Evolutionary conservation across 2,797 vertebrate genomes (phyloP).

Genomic region (Emys orbicularis): DNA sequence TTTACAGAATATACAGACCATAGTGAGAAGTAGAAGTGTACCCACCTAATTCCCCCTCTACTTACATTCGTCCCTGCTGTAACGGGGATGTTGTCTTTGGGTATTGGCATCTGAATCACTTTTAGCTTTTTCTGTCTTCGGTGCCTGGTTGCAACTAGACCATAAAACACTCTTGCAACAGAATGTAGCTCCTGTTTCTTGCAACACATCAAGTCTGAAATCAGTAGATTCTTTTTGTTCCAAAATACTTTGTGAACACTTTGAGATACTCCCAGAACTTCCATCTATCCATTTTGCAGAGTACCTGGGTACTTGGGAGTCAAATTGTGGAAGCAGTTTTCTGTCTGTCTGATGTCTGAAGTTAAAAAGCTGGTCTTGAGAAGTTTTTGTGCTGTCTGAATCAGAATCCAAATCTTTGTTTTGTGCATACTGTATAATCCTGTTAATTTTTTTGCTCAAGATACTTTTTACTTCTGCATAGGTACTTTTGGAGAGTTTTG

Average conservation of each 20-base stretch:
- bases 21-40: background rate
- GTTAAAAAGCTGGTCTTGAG: constrained; percentile 88
- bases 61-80: constrained; percentile 92
- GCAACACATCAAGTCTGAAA: constrained; percentile 84
- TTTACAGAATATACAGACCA: background rate
- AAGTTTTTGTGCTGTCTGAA: constrained; percentile 81
- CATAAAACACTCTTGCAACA: constrained; percentile 80
- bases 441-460: constrained; percentile 94
- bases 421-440: constrained; percentile 96
- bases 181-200: constrained; percentile 72
- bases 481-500: constrained; percentile 91
- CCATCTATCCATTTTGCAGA: constrained; percentile 88
- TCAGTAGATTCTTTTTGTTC: constrained; percentile 81
- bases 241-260: constrained; percentile 83
- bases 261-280: constrained; percentile 71
- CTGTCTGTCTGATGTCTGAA: constrained; percentile 89
- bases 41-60: constrained; percentile 18
- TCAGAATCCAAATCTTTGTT: constrained; percentile 91
- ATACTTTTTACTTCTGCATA: constrained; percentile 96
- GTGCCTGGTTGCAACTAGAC: constrained; percentile 74
- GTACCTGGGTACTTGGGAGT: constrained; percentile 94
- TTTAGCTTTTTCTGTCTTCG: constrained; percentile 78
- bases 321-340: constrained; percentile 89
- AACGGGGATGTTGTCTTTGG: constrained; percentile 68
- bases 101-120: constrained; percentile 47